Base-by-base conservation (phyloP, 2,888 invertebrate species). In the Cotesia congregata region DNA sequence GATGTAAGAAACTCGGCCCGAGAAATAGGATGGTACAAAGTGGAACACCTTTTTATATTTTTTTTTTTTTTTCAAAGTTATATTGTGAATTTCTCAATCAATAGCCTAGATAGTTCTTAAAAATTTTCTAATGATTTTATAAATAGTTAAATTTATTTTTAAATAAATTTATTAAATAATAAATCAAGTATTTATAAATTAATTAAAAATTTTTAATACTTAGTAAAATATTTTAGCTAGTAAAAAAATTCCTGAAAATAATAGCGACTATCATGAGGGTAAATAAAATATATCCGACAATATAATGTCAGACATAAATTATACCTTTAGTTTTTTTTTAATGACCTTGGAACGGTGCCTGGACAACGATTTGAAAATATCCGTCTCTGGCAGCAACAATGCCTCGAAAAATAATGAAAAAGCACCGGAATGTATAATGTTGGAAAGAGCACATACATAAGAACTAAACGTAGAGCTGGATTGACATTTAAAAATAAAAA, bases 331-430 rank as follows among this genome's bases (percentile, higher is more conserved):
- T 65, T 12, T 12, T 5, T 5, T 72, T 72, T 72, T 64, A 62
- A 62, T 62, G 62, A 17, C 72, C 64, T 64, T 72, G 72, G 72
- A 72, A 72, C 72, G 72, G 64, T 72, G 72, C 72, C 72, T 72
- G 72, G 41, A 64, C 62, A 72, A 61, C 50, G 64, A 64, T 72
- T 72, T 64, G 64, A 72, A 72, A 72, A 72, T 72, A 72, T 62
- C 41, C 61, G 70, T 59, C 71, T 61, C 60, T 17, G 15, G 15
- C 17, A 61, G 9, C 12, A 6, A 4, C 41, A 12, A 15, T 9
- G 7, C 20, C 64, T 38, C 38, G 30, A 62, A 41, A 30, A 61
- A 64, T 41, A 64, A 64, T 64, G 62, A 72, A 38, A 64, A 72
- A 72, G 65, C 65, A 30, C 65, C 30, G 38, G 72, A 72, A 72